Conservation (phyloP, 2,888 invertebrate genomes). For the Druceiella hillmani region DNA sequence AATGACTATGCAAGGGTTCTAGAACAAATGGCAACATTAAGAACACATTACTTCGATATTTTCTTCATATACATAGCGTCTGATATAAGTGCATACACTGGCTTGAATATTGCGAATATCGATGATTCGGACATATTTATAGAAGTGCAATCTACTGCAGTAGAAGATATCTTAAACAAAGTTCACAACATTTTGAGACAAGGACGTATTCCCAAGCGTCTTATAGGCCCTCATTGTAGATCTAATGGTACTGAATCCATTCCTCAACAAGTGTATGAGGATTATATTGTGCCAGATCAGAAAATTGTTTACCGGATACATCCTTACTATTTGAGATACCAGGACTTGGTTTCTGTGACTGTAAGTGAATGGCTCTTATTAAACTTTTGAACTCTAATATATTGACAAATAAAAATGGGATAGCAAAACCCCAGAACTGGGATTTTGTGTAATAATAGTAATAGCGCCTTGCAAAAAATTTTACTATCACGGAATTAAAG, state of each 20-base stretch:
- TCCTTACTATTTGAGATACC: constrained; percentile 38
- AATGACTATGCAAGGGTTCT: constrained; percentile 38
- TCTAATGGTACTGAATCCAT: constrained; percentile 33
- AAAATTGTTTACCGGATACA: constrained; percentile 49
- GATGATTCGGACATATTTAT: constrained; percentile 49
- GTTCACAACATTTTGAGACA: constrained; percentile 36
- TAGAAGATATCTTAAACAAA: constrained; percentile 32
- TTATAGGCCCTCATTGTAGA: constrained; percentile 39
- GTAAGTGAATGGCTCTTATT: constrained; percentile 6
- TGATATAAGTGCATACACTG: constrained; percentile 39
- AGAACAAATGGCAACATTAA: constrained; percentile 39
- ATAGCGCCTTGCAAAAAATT: no score
- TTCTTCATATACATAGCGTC: constrained; percentile 49
- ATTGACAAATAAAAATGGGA: background rate
- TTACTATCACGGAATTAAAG: no score
- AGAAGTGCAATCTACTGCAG: constrained; percentile 33
- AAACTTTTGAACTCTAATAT: constrained; percentile 4
- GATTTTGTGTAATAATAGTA: no score
- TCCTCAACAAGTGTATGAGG: constrained; percentile 48
- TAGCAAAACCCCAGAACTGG: no score
- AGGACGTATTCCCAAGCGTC: constrained; percentile 36
- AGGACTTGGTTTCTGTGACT: constrained; percentile 30
- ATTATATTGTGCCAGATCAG: constrained; percentile 51
- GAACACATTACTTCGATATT: constrained; percentile 46
- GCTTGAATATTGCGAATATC: constrained; percentile 41